Evolutionary conservation across 1,140 invertebrate species (phyloP), one percentile per base, ranked within the genome.

Genomic region (Drosophila yakuba): DNA sequence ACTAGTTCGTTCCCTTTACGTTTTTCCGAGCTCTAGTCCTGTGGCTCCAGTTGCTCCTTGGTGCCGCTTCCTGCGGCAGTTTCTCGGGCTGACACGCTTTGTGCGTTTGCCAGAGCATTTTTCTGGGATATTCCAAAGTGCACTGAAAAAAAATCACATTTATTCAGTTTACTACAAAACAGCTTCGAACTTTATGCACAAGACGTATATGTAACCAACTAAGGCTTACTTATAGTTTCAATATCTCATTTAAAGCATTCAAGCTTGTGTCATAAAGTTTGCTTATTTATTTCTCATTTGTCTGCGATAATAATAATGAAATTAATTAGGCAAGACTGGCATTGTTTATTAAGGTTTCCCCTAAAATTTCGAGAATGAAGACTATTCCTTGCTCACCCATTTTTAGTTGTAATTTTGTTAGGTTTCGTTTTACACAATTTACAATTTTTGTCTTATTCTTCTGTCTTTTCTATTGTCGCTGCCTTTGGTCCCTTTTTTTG

Each of bases 371-470:
- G 7, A 32, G 28, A 8, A 8, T 10, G 28, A 32, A 32, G 7
- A 32, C 7, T 35, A 28, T 35, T 47, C 10, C n/a, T 3, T 20
- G n/a, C 15, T 11, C 52, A 71, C 55, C 44, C 58, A 61, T 71
- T 69, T 76, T 64, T 58, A 81, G 58, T 76, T 82, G 74, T 82
- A 77, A 90, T 88, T 81, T 90, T 80, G 79, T 91, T 86, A 80
- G 80, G 84, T 89, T 89, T 86, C 80, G 77, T 74, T 88, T 84
- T 80, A 88, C 80, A 88, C 61, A 78, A 89, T 84, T 88, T 84
- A 74, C 64, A 56, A 60, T 77, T 79, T 86, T 43, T 64, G 6
- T 51, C 61, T 63, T 63, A 60, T 67, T 74, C 43, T 38, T 66
- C 41, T 28, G 56, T 64, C 47, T 39, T 61, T 69, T 78, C 47